These are phyloP conservation scores for Epinephelus lanceolatus DNA, from an alignment of 2,113 vertebrate genomes.

Conservation along the genomic window DNA sequence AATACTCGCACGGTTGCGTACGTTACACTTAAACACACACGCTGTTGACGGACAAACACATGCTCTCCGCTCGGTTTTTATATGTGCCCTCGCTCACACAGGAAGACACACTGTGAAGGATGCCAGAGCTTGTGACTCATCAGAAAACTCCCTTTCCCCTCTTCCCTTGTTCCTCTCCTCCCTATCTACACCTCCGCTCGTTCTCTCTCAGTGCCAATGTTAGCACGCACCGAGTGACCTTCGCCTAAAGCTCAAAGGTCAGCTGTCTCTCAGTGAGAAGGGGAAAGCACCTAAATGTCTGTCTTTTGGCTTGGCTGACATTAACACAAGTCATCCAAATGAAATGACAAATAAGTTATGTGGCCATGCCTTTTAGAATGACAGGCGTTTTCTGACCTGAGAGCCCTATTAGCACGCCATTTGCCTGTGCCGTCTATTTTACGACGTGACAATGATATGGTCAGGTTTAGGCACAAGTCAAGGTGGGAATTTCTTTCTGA, in stretches of 20 bases:
- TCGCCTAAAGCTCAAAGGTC: conserved; percentile 37
- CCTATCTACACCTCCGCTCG: conserved; percentile 12
- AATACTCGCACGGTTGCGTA: conserved; percentile 62
- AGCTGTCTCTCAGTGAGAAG: not conserved
- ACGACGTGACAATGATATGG: too few species aligned
- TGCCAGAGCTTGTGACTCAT: conserved; percentile 68
- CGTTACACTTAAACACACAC: conserved; percentile 62
- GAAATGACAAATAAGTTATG: not conserved
- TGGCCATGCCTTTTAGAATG: not conserved
- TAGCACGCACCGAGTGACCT: conserved; percentile 19
- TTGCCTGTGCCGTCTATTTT: too few species aligned
- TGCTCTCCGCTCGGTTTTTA: conserved; percentile 1
- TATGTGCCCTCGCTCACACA: conserved; percentile 21
- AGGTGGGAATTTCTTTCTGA: too few species aligned
- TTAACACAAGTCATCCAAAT: too few species aligned
- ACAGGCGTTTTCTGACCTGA: not conserved
- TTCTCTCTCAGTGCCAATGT: conserved; percentile 8
- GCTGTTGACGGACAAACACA: conserved; percentile 57
- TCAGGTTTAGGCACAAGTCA: too few species aligned
- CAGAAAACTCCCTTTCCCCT: conserved; percentile 57
- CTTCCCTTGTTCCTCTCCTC: conserved; percentile 24
- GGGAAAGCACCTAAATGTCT: not conserved
- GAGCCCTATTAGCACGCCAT: not conserved
- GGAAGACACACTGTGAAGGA: conserved; percentile 23
- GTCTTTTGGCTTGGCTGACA: not conserved